phyloP scores from a whole-genome alignment of 2,113 vertebrate genomes.

The Saguinus midas region DNA sequence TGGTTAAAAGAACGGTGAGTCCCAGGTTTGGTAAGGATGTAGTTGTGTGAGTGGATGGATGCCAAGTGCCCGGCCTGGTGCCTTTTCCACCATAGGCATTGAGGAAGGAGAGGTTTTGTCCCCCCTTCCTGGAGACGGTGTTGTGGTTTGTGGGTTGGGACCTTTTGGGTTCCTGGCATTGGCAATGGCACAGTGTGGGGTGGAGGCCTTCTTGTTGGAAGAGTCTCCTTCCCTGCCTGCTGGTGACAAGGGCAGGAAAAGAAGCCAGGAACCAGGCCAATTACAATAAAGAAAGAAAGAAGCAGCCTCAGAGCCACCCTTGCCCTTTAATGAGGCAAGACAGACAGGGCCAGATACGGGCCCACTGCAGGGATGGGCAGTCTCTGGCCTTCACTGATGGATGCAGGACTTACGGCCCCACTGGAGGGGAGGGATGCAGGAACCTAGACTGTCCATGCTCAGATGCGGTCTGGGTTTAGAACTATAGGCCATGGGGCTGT shows the following conservation, averaged over 20 bases:
- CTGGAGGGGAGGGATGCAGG: neutral
- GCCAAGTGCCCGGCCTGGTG: neutral
- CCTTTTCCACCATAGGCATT: neutral
- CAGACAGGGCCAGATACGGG: neutral
- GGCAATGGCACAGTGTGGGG: neutral
- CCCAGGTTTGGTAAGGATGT: neutral
- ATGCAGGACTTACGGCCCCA: neutral
- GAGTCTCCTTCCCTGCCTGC: neutral
- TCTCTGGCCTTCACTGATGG: neutral
- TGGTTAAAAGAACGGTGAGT: neutral
- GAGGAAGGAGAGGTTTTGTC: neutral
- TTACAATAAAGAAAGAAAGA: neutral
- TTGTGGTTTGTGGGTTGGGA: neutral
- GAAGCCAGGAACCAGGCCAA: neutral
- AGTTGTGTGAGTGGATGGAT: neutral
- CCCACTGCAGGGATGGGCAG: neutral
- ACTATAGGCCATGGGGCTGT: neutral
- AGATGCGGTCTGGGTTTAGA: neutral
- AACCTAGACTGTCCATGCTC: neutral
- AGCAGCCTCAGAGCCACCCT: neutral
- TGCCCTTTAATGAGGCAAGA: accelerated
- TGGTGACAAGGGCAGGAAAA: neutral
- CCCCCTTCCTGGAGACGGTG: neutral
- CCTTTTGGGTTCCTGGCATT: neutral
- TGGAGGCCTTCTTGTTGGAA: neutral